Evolutionary conservation across 2,888 invertebrate species (phyloP).

Genomic region (Drosophila barbarae): DNA sequence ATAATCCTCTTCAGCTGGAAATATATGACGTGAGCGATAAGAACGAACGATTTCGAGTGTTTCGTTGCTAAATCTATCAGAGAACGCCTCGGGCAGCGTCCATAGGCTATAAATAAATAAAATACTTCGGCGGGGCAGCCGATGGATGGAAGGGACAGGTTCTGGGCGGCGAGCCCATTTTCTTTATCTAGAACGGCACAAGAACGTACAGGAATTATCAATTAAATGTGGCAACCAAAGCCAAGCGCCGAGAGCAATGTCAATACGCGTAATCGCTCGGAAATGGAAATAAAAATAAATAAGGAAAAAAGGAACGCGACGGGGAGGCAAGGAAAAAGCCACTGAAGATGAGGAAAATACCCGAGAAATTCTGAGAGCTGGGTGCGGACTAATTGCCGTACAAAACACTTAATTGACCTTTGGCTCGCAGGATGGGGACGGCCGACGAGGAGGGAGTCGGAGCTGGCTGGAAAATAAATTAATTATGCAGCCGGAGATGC

Average conservation of each 20-base stretch:
- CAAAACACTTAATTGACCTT: slow-evolving; percentile 69
- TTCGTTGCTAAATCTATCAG: slow-evolving; percentile 41
- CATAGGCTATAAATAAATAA: slow-evolving; percentile 51
- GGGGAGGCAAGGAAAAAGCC: slow-evolving; percentile 9
- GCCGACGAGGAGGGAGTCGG: slow-evolving; percentile 19
- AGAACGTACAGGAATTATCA: slow-evolving; percentile 60
- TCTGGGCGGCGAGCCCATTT: slow-evolving; percentile 39
- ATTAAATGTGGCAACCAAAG: slow-evolving; percentile 59
- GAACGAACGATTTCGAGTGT: slow-evolving; percentile 41
- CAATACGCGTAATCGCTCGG: slow-evolving; percentile 63
- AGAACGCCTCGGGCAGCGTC: slow-evolving; percentile 31
- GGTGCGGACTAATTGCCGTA: slow-evolving; percentile 53
- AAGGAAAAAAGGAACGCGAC: slow-evolving; percentile 21
- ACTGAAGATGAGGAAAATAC: slow-evolving; percentile 11
- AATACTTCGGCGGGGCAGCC: slow-evolving; percentile 7
- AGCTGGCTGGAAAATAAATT: slow-evolving; percentile 46
- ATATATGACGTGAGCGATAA: slow-evolving; percentile 63
- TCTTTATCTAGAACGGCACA: slow-evolving; percentile 52
- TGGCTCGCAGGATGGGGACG: slow-evolving; percentile 48
- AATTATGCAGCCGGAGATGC: slow-evolving; percentile 46
- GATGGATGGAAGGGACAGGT: neutral
- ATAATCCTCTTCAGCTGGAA: slow-evolving; percentile 58
- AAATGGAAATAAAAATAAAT: slow-evolving; percentile 48
- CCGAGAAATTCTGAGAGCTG: slow-evolving; percentile 4
- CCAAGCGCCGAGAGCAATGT: slow-evolving; percentile 55